Percentiles rank a stretch among this genome's conserved stretches.
These are phyloP conservation scores for Crotalus viridis DNA, from an alignment of 2,113 vertebrate genomes.

Conservation along the genomic window DNA sequence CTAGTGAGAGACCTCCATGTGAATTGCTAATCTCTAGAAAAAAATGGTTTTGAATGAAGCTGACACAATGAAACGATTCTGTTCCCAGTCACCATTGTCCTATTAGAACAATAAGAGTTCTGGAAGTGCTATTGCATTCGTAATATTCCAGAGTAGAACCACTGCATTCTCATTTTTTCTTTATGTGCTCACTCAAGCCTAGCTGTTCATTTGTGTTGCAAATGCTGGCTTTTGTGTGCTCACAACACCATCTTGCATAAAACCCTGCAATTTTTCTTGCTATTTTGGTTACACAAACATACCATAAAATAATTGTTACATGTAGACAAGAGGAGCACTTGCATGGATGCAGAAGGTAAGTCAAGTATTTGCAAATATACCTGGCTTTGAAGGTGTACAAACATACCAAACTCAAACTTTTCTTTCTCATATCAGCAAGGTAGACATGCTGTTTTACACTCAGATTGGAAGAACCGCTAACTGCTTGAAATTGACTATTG, in stretches of 20 bases:
- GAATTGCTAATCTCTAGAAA: background rate
- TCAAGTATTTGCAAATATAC: background rate
- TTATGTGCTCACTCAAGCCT: background rate
- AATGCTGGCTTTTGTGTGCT: background rate
- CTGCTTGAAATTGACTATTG: background rate
- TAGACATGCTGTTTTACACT: background rate
- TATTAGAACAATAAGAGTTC: background rate
- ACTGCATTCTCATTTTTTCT: background rate
- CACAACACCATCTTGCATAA: background rate
- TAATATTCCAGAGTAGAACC: background rate
- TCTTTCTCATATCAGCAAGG: background rate
- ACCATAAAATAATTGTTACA: background rate
- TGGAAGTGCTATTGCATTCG: background rate
- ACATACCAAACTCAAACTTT: background rate
- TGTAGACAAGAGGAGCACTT: background rate
- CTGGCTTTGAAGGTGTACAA: background rate
- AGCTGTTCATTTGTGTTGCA: background rate
- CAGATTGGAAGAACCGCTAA: background rate
- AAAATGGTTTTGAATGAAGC: background rate
- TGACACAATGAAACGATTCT: background rate
- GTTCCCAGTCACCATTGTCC: background rate
- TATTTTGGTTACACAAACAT: background rate
- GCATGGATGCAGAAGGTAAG: background rate
- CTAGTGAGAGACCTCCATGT: background rate
- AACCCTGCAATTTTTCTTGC: background rate